Conservation (phyloP, 2,797 vertebrate genomes). For the Tragelaphus eurycerus region DNA sequence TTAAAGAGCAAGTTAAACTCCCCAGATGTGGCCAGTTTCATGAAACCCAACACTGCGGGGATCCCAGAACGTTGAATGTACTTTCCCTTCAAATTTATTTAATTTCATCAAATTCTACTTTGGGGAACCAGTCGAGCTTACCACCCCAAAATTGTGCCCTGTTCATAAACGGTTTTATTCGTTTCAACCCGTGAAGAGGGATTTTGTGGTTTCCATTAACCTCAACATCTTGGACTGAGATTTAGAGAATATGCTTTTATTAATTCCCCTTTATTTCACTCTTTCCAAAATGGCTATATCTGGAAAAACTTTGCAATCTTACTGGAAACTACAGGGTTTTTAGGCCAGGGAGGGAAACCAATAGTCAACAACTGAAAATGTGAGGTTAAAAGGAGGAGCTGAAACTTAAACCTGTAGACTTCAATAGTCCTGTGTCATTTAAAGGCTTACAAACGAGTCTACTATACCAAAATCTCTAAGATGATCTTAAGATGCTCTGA, state of each 20-base stretch:
- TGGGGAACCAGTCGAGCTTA: not conserved
- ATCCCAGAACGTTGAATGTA: not conserved
- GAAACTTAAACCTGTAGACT: constrained; percentile 27
- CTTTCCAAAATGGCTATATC: constrained; percentile 60
- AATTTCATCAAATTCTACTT: constrained; percentile 42
- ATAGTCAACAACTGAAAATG: constrained; percentile 59
- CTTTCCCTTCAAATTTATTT: not conserved
- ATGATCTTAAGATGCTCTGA: not conserved
- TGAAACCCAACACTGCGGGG: not conserved
- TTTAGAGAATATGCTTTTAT: constrained; percentile 62
- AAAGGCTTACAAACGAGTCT: constrained; percentile 8
- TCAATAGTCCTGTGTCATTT: constrained; percentile 25
- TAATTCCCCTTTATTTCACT: constrained; percentile 70
- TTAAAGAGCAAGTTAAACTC: not conserved
- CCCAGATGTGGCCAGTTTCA: not conserved
- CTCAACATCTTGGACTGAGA: constrained; percentile 53
- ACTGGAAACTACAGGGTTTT: constrained; percentile 66
- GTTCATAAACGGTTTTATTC: constrained; percentile 40
- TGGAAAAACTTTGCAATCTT: constrained; percentile 68
- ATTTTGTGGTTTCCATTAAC: constrained; percentile 65
- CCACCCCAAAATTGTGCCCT: not conserved
- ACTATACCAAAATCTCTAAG: not conserved
- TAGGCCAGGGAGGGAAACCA: constrained; percentile 52
- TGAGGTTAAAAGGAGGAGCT: constrained; percentile 27
- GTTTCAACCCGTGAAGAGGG: not conserved